phyloP scores from a whole-genome alignment of 2,113 vertebrate species.

The Tautogolabrus adspersus region DNA sequence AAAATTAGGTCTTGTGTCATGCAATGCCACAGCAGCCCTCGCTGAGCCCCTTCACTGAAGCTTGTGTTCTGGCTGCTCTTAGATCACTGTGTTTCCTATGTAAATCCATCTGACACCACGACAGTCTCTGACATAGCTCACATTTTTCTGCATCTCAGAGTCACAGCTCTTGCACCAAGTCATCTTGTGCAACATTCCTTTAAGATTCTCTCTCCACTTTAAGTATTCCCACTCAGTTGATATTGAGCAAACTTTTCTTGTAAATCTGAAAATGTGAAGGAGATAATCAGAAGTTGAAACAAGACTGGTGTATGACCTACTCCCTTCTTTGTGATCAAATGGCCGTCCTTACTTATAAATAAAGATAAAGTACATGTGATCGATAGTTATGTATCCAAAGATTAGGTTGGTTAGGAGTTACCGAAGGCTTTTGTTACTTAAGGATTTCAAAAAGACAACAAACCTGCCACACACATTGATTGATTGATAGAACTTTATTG shows the following conservation, averaged over 20 bases:
- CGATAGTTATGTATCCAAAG: neutral
- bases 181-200: conserved; percentile 13
- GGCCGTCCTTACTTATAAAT: neutral
- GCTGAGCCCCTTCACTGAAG: conserved; percentile 58
- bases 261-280: neutral
- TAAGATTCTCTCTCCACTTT: conserved; percentile 1
- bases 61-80: conserved; percentile 58
- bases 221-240: neutral
- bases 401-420: neutral
- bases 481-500: no score
- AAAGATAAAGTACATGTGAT: neutral
- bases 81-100: conserved; percentile 69
- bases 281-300: neutral
- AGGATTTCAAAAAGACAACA: conserved; percentile 10
- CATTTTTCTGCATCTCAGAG: conserved; percentile 57
- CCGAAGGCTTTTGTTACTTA: conserved; percentile 13
- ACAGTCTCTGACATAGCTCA: conserved; percentile 55
- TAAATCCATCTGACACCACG: conserved; percentile 70
- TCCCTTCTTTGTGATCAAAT: neutral
- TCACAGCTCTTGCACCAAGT: conserved; percentile 20
- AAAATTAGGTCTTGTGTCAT: conserved; percentile 51
- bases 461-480: neutral
- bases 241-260: neutral
- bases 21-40: conserved; percentile 37
- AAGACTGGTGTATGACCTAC: neutral